Evolutionary conservation across 2,113 vertebrate species (phyloP), one percentile per base, ranked within the genome.

Genomic region (Rana temporaria): DNA sequence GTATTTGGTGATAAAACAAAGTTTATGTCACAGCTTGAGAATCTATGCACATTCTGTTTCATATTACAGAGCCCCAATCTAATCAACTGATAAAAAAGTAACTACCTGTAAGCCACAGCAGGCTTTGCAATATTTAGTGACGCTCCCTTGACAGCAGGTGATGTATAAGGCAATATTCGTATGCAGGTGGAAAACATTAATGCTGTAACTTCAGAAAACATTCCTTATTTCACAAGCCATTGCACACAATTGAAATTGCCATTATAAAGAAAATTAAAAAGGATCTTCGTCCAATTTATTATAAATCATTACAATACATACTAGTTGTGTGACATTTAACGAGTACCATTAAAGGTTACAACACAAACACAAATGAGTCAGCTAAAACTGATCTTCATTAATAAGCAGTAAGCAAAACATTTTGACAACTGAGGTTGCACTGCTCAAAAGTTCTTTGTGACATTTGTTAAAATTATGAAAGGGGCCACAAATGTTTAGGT

Each of bases 1-100:
- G 72, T 63, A 60, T 68, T 74, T 38, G 64, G 81, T 68, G 53
- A 83, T 83, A 83, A 83, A 83, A 82, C 55, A 59, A 83, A 32
- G 81, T 76, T 83, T 76, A 83, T 83, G 53, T 75, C 72, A 83
- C 72, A 68, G 63, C 71, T 59, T 20, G 63, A 76, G 63, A 68
- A 60, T 68, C 76, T 63, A 32, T 34, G 48, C 53, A 8, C 52
- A 75, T 32, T 75, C 72, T 59, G 72, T 83, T 83, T 60, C 55
- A 68, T 83, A 76, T 83, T 83, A 83, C 59, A 64, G 67, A 48
- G 81, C 71, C 48, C 71, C 62, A 76, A 82, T 82, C 81, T 67
- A 82, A 82, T 82, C 81, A 82, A 76, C 81, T 83, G 63, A 67
- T 83, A 76, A 67, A 83, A 83, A 83, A 59, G 71, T 83, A 83